Base-by-base conservation (phyloP, 2,113 vertebrate species). In the Halcyon malimbica region DNA sequence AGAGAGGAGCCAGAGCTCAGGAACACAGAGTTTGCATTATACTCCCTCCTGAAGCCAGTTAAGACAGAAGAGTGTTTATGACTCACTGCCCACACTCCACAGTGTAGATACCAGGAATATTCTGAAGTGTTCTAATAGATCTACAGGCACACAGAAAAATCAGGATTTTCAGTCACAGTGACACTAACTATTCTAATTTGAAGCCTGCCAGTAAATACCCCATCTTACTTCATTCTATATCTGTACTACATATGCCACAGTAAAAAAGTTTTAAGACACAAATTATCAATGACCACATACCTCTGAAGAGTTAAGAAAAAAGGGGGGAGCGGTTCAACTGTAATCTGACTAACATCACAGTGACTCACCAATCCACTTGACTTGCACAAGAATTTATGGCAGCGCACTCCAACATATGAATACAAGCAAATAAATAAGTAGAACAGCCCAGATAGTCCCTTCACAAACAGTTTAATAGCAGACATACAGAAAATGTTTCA, bases 311-410 rank as follows among this genome's bases (percentile, higher is more conserved):
- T 0, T 94, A 59, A 80, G 54, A 63, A 79, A 87, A 4, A 82
- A 9, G 41, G 21, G 20, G 50, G 46, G 31, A 59, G 10, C 9
- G 68, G 37, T 41, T 25, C 51, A 63, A 83, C 60, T 54, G 31
- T 16, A 78, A 48, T 17, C 74, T 53, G 70, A 73, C 41, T 41
- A 84, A 48, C 80, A 67, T 18, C 44, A 46, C 64, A 78, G 46
- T 95, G 96, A 96, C 74, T 97, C 91, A 96, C 51, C 28, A 81
- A 90, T 37, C 23, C 85, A 88, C 41, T 94, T 73, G 68, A 73
- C n/a, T 92, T 42, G 74, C 88, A 14, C 46, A 73, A 75, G 51
- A 6, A 74, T 80, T 35, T 63, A 88, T 60, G 82, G 84, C 46
- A 65, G 91, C 5, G 23, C 54, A 70, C 41, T 91, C 70, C 62